Base-by-base conservation (phyloP, 2,113 vertebrate genomes). In the Theristicus caerulescens region DNA sequence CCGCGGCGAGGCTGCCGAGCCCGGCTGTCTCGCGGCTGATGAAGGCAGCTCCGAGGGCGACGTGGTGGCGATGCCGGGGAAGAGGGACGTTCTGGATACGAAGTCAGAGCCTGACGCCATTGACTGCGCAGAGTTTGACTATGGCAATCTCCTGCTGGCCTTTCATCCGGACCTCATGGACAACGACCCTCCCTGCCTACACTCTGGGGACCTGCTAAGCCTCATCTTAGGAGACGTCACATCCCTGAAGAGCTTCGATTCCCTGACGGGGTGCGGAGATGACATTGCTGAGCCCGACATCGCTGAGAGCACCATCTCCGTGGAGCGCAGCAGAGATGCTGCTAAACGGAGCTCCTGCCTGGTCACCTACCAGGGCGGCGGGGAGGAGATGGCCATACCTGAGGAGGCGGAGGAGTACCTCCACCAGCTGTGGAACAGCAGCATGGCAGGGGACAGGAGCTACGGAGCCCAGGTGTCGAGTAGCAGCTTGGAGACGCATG, bases 171-270 rank as follows among this genome's bases (percentile, higher is more conserved):
- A 98, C 44, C 84, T 79, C 9, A 10, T 42, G 38, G 91, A 95
- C 55, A 89, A 25, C 1, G 92, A 94, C 5, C 96, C 96, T 29
- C 96, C 97, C 7, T 97, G 95, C 70, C 95, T 97, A 4, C 98
- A 97, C 77, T 98, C 98, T 0, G 98, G 99, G 4, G 99, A 99
- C 84, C 99, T 99, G 49, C 96, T 99, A 14, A 99, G 98, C 97
- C 90, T 99, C 89, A 97, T 99, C 26, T 98, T 99, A 86, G 99
- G 98, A 29, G 99, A 99, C 3, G 99, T 99, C 16, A 98, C 99
- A 0, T 99, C 99, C 26, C 96, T 99, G 40, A 99, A 99, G 97
- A 99, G 99, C 96, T 99, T 99, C 4, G 99, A 99, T 80, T 99
- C 99, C 2, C 97, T 99, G 85, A 99, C 99, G 0, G 99, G 99